A percentile compares a stretch with the other conserved stretches of the same genome.
phyloP scores from a whole-genome alignment of 2,113 vertebrate genomes.

The Myiagra hebetior region DNA sequence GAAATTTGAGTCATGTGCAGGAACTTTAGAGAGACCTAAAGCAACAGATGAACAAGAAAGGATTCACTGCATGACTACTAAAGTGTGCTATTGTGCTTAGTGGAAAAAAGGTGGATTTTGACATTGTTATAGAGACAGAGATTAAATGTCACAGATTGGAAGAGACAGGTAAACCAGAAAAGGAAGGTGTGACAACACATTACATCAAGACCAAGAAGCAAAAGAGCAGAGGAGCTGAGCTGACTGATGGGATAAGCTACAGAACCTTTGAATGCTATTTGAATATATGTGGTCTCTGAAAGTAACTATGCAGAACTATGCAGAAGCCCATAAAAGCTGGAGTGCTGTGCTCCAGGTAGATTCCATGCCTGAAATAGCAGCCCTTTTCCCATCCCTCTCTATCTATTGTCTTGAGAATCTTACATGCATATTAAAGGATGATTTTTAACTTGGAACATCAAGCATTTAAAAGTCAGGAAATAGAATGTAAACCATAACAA shows the following conservation, averaged over 20 bases:
- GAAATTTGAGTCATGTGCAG: neutral
- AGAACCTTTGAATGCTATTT: neutral
- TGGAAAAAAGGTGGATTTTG: neutral
- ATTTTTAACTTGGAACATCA: neutral
- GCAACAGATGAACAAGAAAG: neutral
- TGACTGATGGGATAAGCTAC: neutral
- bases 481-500: neutral
- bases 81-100: neutral
- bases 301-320: neutral
- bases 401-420: neutral
- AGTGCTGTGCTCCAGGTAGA: neutral
- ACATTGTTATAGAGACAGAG: accelerated
- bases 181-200: accelerated
- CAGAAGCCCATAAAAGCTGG: neutral
- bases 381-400: neutral
- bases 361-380: neutral
- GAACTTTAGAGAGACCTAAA: neutral
- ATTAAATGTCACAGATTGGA: neutral
- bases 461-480: neutral
- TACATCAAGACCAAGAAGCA: neutral
- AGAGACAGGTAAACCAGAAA: neutral
- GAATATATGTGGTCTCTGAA: neutral
- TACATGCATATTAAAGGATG: neutral
- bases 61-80: neutral
- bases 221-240: neutral